Conservation (phyloP, 2,113 vertebrate species). For the Perccottus glenii region DNA sequence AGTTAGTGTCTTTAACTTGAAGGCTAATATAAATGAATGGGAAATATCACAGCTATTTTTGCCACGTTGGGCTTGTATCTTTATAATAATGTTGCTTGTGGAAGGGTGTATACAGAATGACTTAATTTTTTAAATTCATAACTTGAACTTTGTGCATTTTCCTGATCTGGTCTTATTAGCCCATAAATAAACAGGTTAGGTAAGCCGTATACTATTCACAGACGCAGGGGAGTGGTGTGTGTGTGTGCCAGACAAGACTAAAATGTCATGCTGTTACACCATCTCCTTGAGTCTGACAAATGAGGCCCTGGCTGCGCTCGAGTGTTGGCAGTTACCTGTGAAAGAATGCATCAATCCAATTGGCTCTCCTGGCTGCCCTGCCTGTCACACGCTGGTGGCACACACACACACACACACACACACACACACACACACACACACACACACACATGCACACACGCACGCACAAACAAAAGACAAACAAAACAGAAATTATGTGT, state of each 20-base stretch:
- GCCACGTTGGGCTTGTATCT: not conserved
- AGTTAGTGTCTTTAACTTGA: no score
- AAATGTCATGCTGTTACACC: constrained; percentile 59
- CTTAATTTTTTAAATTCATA: not conserved
- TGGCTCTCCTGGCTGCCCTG: constrained; percentile 42
- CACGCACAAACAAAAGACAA: constrained; percentile 2
- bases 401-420: constrained; percentile 2
- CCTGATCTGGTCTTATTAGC: not conserved
- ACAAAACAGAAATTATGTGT: constrained; percentile 54
- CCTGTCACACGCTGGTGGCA: constrained; percentile 36
- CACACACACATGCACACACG: constrained; percentile 1
- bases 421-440: constrained; percentile 15
- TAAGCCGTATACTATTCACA: not conserved
- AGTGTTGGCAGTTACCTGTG: constrained; percentile 62
- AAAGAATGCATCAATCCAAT: constrained; percentile 73
- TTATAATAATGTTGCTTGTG: not conserved
- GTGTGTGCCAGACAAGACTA: constrained; percentile 48
- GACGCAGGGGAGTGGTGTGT: constrained; percentile 19
- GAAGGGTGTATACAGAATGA: no score
- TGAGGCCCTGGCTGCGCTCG: constrained; percentile 61
- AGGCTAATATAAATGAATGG: no score
- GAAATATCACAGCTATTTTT: no score
- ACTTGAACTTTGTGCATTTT: not conserved
- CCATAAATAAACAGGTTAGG: not conserved
- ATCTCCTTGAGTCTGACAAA: constrained; percentile 73